Base-by-base conservation (phyloP, 2,797 vertebrate species). In the Premnoplex brunnescens region DNA sequence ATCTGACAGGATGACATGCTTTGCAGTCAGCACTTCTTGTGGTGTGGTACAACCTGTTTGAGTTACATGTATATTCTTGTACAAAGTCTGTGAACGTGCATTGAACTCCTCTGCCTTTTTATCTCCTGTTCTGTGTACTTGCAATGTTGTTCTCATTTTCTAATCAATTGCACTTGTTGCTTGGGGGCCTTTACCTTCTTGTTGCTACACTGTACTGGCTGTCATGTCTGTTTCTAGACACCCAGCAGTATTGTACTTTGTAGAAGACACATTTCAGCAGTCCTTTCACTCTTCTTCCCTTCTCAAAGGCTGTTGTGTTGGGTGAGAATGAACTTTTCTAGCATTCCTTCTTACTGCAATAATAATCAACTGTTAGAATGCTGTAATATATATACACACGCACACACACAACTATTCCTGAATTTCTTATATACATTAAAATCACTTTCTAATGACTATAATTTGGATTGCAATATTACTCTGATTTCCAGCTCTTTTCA, bases 41-140 rank as follows among this genome's bases (percentile, higher is more conserved):
- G 64, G 56, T 92, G 68, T 9, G 20, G 91, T 68, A 78, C 92
- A 89, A 91, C 95, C 89, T 94, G 92, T 93, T 92, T 91, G 87
- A 85, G 26, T 91, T 91, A 66, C 95, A 75, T 89, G 95, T 92
- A 76, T 58, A 55, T 94, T 92, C 95, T 95, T 97, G 95, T 58
- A 93, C 87, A 80, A 88, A 85, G 79, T 43, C 85, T 85, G 66
- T 94, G 88, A 95, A 96, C 20, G 62, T 91, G 82, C 92, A 76
- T 5, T 96, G 93, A 95, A 95, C 91, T 80, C 72, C 86, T 84
- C 28, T 91, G 69, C 34, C 54, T 96, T 94, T 85, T 96, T 73
- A 89, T 91, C 91, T 88, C 27, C 76, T 78, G 14, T 66, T 55
- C 91, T 82, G 69, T 62, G 32, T 85, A 79, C 89, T 84, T 86